These are phyloP conservation scores for Myioborus miniatus DNA, from an alignment of 2,797 vertebrate species.

Conservation along the genomic window DNA sequence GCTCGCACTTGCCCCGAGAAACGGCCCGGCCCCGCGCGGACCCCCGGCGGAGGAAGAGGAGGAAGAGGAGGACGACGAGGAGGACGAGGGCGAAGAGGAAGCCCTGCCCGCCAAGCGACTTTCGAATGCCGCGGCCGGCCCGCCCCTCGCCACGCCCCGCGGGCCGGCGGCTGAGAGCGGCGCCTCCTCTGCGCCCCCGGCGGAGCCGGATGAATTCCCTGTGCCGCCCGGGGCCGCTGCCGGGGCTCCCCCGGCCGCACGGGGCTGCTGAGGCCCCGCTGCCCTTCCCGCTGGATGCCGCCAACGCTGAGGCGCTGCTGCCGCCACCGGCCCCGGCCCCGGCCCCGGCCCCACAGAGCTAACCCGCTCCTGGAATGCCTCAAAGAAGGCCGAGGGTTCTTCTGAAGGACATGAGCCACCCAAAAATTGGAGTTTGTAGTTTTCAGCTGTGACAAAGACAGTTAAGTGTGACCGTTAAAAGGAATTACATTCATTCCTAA, in stretches of 20 bases:
- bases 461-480: neutral
- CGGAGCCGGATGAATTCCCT: too few relatives aligned
- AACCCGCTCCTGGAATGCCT: rapidly evolving
- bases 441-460: neutral
- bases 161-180: rapidly evolving
- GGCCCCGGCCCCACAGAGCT: rapidly evolving
- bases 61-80: rapidly evolving
- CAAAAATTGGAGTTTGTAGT: neutral
- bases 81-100: rapidly evolving
- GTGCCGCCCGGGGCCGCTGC: rapidly evolving
- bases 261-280: neutral
- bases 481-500: neutral
- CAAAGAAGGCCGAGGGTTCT: rapidly evolving
- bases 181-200: rapidly evolving
- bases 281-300: too few relatives aligned
- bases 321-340: rapidly evolving
- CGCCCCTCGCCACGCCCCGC: neutral
- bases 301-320: rapidly evolving
- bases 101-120: rapidly evolving
- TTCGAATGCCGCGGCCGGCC: neutral
- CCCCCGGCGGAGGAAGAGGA: rapidly evolving
- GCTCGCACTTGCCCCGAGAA: rapidly evolving
- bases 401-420: neutral
- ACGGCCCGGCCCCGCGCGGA: neutral
- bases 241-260: neutral